Conservation (phyloP, 2,888 invertebrate species). For the Aphelenchoides bicaudatus region DNA sequence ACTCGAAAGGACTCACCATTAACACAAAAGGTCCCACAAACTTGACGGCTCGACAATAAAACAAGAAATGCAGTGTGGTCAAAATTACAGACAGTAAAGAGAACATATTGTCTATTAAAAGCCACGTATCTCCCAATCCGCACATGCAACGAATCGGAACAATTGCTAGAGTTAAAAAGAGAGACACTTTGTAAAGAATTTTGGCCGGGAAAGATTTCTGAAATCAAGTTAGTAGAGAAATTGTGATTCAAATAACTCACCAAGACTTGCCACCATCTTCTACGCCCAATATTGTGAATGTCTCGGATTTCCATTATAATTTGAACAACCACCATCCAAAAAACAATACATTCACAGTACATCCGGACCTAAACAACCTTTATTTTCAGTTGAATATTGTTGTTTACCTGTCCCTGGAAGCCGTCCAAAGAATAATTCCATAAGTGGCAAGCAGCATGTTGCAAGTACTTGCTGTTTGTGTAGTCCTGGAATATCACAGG, state of each 20-base stretch:
- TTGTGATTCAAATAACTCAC: slow-evolving; percentile 65
- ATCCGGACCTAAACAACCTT: slow-evolving; percentile 41
- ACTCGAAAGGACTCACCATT: too few relatives aligned
- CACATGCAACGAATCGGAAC: slow-evolving; percentile 42
- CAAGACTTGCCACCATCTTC: slow-evolving; percentile 74
- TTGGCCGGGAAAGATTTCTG: slow-evolving; percentile 83
- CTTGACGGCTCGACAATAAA: slow-evolving; percentile 79
- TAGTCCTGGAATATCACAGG: too few relatives aligned
- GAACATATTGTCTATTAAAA: slow-evolving; percentile 82
- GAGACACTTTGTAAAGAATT: slow-evolving; percentile 87
- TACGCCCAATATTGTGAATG: slow-evolving; percentile 46
- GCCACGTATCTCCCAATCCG: slow-evolving; percentile 70
- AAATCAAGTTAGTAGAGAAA: slow-evolving; percentile 39
- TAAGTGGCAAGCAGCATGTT: slow-evolving; percentile 16
- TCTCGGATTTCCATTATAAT: slow-evolving; percentile 44
- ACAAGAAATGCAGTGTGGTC: slow-evolving; percentile 91
- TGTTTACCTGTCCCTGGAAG: slow-evolving; percentile 9
- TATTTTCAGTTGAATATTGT: too few relatives aligned
- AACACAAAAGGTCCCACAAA: slow-evolving; percentile 95
- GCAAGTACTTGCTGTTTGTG: slow-evolving; percentile 7
- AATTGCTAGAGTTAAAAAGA: slow-evolving; percentile 69
- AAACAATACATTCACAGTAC: slow-evolving; percentile 40
- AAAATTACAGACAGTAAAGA: slow-evolving; percentile 89
- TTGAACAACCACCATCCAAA: slow-evolving; percentile 41
- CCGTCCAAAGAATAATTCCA: slow-evolving; percentile 18